Evolutionary conservation across 1,140 invertebrate genomes (phyloP), one percentile per base, ranked within the genome.

Genomic region (Dendroctonus valens): DNA sequence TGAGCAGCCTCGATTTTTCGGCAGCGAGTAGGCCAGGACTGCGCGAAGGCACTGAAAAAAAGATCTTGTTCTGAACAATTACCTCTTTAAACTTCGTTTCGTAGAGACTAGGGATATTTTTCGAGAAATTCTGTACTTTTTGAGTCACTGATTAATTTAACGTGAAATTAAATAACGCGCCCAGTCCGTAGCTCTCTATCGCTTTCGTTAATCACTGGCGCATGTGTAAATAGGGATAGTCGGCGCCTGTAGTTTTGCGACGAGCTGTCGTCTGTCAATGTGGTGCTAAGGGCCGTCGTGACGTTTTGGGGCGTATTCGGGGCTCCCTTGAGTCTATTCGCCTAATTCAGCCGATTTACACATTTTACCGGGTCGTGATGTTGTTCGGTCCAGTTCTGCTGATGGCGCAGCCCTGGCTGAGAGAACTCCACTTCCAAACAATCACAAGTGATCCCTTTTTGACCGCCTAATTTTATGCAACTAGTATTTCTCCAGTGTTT

Each of bases 211-310:
- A 62, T 26, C 52, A 44, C 12, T 41, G 12, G 61, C 61, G 61
- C 61, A 64, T 64, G 61, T 52, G 46, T 59, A 52, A 44, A 38
- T 15, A 41, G 42, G 46, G 11, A 26, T 40, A 55, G 61, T 55
- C 61, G 41, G 61, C 61, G 61, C 61, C 61, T 64, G 61, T 41
- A 64, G 49, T 48, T 26, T 26, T 26, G 40, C n/a, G 46, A 64
- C 51, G 46, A 40, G 44, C 52, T 55, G 61, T 64, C 61, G 54
- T 48, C 51, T 64, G 61, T 64, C 61, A 64, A 64, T 55, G 51
- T 11, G 51, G 61, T 64, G 51, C 42, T 55, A 64, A 55, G 48
- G 59, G 41, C 52, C 61, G 41, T 64, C 61, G 61, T 48, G 61
- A 41, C 52, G 46, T 64, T 64, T 52, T 49, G 51, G 61, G 52